Percentiles rank a stretch among this genome's conserved stretches.
Evolutionary conservation across 1,140 invertebrate genomes (phyloP).

Genomic region (Littorina saxatilis): DNA sequence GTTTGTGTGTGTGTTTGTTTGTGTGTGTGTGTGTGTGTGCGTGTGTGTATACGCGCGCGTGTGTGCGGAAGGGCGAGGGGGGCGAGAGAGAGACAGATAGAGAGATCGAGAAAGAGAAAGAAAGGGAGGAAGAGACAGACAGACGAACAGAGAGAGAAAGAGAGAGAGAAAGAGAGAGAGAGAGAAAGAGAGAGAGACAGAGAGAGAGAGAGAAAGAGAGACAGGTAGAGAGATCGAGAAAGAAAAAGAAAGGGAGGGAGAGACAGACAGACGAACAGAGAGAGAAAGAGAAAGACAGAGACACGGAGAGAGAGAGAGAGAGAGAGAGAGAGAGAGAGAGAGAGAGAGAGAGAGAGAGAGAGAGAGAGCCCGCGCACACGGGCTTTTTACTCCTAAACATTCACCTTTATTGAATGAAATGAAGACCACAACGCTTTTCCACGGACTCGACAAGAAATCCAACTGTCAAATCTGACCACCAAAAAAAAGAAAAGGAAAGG

Average conservation of each 20-base stretch:
- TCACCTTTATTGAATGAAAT: too few relatives aligned
- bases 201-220: neutral
- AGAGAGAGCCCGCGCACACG: too few relatives aligned
- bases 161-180: neutral
- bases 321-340: neutral
- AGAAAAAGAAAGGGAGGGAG: neutral
- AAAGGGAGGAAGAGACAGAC: neutral
- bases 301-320: neutral
- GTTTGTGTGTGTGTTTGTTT: neutral
- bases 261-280: neutral
- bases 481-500: too few relatives aligned
- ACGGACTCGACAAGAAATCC: too few relatives aligned
- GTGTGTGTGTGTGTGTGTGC: neutral
- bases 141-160: slow-evolving; percentile 1
- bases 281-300: neutral
- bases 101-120: neutral
- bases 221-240: neutral
- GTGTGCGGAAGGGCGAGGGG: neutral
- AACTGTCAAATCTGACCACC: too few relatives aligned
- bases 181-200: slow-evolving; percentile 18
- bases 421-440: too few relatives aligned
- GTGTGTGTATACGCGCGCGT: neutral
- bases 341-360: neutral
- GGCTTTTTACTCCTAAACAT: too few relatives aligned
- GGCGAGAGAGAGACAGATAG: neutral